phyloP scores from a whole-genome alignment of 2,797 vertebrate genomes.

The Oryzias dopingdopingensis region DNA sequence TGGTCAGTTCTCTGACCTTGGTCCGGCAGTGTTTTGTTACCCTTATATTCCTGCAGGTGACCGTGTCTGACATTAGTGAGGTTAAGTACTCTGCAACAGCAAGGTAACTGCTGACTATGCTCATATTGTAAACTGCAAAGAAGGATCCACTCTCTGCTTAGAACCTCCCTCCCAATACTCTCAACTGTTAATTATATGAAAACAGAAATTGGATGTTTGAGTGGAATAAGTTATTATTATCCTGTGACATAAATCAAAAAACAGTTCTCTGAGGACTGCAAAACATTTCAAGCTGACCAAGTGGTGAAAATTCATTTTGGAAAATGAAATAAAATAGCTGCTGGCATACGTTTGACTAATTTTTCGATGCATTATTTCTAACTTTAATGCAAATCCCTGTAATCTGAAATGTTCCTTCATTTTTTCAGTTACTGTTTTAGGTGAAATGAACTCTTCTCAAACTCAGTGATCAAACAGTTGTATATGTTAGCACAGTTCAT shows the following conservation, averaged over 20 bases:
- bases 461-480: no score
- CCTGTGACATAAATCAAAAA: neutral
- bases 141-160: neutral
- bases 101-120: conserved; percentile 14
- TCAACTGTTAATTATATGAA: neutral
- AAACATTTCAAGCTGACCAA: conserved; percentile 23
- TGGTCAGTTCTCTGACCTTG: conserved; percentile 40
- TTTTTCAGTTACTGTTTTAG: no score
- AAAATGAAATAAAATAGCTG: conserved; percentile 6
- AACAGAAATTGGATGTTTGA: neutral
- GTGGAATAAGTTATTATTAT: neutral
- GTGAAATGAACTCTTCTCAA: no score
- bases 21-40: conserved; percentile 20
- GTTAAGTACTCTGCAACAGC: conserved; percentile 7
- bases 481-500: no score
- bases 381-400: no score
- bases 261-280: conserved; percentile 29
- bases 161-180: neutral
- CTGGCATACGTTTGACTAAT: conserved; percentile 3
- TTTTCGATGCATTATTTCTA: neutral
- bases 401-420: no score
- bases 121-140: neutral
- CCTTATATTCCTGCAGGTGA: conserved; percentile 21
- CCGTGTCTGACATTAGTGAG: conserved; percentile 5
- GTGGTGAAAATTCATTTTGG: conserved; percentile 35